Evolutionary conservation across 2,797 vertebrate species (phyloP).

Genomic region (Holocentrus rufus): DNA sequence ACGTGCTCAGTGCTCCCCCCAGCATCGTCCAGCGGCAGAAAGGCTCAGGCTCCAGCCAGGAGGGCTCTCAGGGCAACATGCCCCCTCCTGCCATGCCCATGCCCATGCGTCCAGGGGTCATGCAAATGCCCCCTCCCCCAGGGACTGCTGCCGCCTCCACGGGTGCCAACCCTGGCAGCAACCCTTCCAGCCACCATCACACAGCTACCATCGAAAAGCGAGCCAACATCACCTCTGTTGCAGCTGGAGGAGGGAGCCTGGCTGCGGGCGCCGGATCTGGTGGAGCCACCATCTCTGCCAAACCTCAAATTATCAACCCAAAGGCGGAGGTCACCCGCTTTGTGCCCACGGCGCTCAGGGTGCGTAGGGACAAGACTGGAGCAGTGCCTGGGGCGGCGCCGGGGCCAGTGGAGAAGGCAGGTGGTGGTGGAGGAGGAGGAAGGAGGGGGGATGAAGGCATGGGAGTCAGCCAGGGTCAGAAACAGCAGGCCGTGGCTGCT

Average conservation of each 20-base stretch:
- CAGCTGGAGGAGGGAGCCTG: slow-evolving; percentile 55
- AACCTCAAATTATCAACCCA: slow-evolving; percentile 97
- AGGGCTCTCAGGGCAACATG: slow-evolving; percentile 83
- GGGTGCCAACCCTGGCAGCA: slow-evolving; percentile 51
- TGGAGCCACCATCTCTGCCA: slow-evolving; percentile 96
- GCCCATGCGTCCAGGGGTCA: slow-evolving; percentile 73
- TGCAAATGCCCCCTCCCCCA: slow-evolving; percentile 84
- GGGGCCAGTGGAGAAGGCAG: slow-evolving; percentile 60
- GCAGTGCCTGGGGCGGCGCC: slow-evolving; percentile 51
- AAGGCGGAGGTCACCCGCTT: slow-evolving; percentile 97
- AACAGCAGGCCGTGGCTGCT: slow-evolving; percentile 74
- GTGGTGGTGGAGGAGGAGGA: slow-evolving; percentile 36
- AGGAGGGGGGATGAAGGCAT: slow-evolving; percentile 68
- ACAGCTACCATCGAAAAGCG: slow-evolving; percentile 96
- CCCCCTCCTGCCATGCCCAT: slow-evolving; percentile 74
- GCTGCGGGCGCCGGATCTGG: slow-evolving; percentile 68
- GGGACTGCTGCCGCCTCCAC: slow-evolving; percentile 69
- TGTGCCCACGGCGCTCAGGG: slow-evolving; percentile 92
- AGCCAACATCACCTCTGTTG: slow-evolving; percentile 82
- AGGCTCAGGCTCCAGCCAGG: slow-evolving; percentile 61
- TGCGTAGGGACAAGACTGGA: slow-evolving; percentile 88
- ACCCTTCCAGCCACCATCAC: slow-evolving; percentile 73
- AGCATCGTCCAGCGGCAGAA: slow-evolving; percentile 91
- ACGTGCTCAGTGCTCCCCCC: slow-evolving; percentile 94
- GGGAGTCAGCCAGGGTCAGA: slow-evolving; percentile 63